These are phyloP conservation scores for Apteryx mantelli DNA, from an alignment of 2,113 vertebrate genomes.

Conservation along the genomic window DNA sequence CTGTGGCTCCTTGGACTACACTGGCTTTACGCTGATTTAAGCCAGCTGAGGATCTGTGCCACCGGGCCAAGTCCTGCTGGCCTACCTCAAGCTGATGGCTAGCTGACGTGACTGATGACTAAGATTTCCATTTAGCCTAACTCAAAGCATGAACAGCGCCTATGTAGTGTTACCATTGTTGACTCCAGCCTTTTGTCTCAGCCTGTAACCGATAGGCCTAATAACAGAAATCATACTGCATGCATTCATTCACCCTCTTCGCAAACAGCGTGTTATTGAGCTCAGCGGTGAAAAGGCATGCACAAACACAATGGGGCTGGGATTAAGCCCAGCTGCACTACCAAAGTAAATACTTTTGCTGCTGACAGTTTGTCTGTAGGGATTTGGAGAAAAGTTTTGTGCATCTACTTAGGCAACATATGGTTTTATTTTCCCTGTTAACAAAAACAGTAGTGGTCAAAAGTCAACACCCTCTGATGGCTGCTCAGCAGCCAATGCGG, in stretches of 20 bases:
- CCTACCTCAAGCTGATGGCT: constrained; percentile 57
- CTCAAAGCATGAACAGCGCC: constrained; percentile 46
- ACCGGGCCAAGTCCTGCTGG: constrained; percentile 35
- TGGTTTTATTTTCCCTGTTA: constrained; percentile 72
- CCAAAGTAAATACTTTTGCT: constrained; percentile 74
- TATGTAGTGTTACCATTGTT: constrained; percentile 55
- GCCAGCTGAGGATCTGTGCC: constrained; percentile 23
- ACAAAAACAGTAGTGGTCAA: constrained; percentile 73
- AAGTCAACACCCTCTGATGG: constrained; percentile 70
- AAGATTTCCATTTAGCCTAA: constrained; percentile 52
- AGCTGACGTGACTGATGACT: constrained; percentile 59
- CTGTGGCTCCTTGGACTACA: constrained; percentile 51
- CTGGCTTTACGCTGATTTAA: constrained; percentile 59
- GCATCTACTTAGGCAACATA: constrained; percentile 67
- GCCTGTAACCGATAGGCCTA: constrained; percentile 64
- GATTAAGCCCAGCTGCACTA: constrained; percentile 74
- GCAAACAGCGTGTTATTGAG: constrained; percentile 67
- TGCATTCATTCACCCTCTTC: constrained; percentile 68
- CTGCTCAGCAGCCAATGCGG: constrained; percentile 34
- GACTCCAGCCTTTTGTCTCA: constrained; percentile 60
- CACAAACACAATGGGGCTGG: constrained; percentile 72
- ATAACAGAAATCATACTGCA: constrained; percentile 49
- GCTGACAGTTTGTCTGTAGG: constrained; percentile 73
- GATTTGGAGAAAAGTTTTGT: constrained; percentile 71
- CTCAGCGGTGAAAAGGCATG: constrained; percentile 71